Conservation (phyloP, 2,888 invertebrate species). For the Ethmia dodecea region DNA sequence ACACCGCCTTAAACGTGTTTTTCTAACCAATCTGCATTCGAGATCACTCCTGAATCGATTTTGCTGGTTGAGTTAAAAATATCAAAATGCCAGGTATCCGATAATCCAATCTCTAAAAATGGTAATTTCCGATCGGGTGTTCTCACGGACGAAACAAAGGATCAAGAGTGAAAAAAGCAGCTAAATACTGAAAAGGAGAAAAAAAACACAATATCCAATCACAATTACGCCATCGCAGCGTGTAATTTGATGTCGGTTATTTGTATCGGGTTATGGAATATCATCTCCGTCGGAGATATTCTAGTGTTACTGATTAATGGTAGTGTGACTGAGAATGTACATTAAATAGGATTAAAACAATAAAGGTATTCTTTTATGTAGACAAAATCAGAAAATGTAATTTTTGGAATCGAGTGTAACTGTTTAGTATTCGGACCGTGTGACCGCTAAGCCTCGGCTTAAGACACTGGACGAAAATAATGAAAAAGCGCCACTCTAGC, state of each 20-base stretch:
- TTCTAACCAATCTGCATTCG: slow-evolving; percentile 46
- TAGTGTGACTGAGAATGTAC: no score
- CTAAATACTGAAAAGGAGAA: slow-evolving; percentile 44
- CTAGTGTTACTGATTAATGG: slow-evolving; percentile 13
- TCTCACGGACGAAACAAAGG: slow-evolving; percentile 70
- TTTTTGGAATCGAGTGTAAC: slow-evolving; percentile 21
- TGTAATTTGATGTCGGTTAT: slow-evolving; percentile 17
- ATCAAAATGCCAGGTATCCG: slow-evolving; percentile 42
- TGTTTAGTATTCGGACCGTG: slow-evolving; percentile 43
- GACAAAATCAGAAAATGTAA: slow-evolving; percentile 4
- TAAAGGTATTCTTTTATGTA: no score
- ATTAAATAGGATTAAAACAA: no score
- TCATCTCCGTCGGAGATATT: slow-evolving; percentile 24
- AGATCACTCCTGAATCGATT: slow-evolving; percentile 43
- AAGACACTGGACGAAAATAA: slow-evolving; percentile 61
- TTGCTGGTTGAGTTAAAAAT: slow-evolving; percentile 38
- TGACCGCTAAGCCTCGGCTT: slow-evolving; percentile 44
- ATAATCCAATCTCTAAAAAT: slow-evolving; percentile 74
- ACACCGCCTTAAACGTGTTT: slow-evolving; percentile 55
- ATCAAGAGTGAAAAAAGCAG: slow-evolving; percentile 52
- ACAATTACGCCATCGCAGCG: slow-evolving; percentile 49
- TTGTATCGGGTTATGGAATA: slow-evolving; percentile 32
- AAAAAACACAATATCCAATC: slow-evolving; percentile 66
- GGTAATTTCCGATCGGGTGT: slow-evolving; percentile 64
- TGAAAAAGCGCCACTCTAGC: slow-evolving; percentile 52